Percentiles rank a stretch among this genome's conserved stretches.
These are phyloP conservation scores for Chrysocyon brachyurus DNA, from an alignment of 2,797 vertebrate genomes.

Conservation along the genomic window DNA sequence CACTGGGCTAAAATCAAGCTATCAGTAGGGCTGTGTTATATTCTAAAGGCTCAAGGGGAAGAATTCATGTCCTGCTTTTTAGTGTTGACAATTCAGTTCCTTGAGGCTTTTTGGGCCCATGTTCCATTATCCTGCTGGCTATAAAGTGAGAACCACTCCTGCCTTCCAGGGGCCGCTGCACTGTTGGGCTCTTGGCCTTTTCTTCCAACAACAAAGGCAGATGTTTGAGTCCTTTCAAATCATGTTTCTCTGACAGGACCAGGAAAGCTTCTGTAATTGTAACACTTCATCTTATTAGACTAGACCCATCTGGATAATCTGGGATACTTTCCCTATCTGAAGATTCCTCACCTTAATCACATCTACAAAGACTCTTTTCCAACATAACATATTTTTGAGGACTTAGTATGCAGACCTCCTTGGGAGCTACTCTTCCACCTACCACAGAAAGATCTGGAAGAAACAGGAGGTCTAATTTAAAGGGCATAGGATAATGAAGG, in stretches of 20 bases:
- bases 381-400: not conserved
- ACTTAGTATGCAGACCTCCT: not conserved
- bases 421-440: not conserved
- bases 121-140: not conserved
- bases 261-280: not conserved
- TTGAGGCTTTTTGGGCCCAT: not conserved
- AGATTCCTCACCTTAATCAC: not conserved
- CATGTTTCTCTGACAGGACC: not conserved
- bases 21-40: not conserved
- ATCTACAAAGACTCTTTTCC: not conserved
- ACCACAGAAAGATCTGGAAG: not conserved
- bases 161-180: not conserved
- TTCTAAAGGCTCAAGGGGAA: not conserved
- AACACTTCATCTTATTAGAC: not conserved
- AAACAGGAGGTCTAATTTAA: not conserved
- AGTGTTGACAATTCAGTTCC: not conserved
- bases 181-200: not conserved
- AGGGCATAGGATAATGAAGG: not conserved
- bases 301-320: not conserved
- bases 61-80: not conserved
- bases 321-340: not conserved
- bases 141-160: not conserved
- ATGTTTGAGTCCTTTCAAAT: not conserved
- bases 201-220: not conserved
- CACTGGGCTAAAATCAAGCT: not conserved